Evolutionary conservation across 2,888 invertebrate genomes (phyloP), one percentile per base, ranked within the genome.

Genomic region (Thymelicus lineola): DNA sequence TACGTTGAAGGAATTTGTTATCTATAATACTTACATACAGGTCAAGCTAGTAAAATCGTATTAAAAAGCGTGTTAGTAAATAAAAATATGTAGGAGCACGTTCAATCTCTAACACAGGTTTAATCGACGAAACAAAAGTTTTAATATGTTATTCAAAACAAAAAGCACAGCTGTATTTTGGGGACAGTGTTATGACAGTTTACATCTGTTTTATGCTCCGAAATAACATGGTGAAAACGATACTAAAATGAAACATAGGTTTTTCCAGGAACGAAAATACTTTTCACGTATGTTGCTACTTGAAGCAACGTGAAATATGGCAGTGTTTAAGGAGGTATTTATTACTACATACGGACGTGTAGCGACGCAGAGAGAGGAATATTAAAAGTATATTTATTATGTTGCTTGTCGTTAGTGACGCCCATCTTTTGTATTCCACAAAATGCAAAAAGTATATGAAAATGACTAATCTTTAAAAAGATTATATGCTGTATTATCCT

Each of bases 161-260:
- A 45, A 58, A 28, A 35, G 53, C 20, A 42, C 59, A 50, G 50
- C 42, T 17, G 42, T 59, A 42, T 59, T n/a, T 59, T 42, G 17
- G 59, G 7, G 42, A n/a, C 15, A 59, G 17, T 42, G 14, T 59
- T 42, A 20, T 42, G 42, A 59, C 42, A 42, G 42, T 17, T 59
- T 59, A 42, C 42, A 42, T 38, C 36, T 42, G 42, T 59, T 59
- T 59, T 10, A 20, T 59, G 42, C 42, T 6, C 10, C 50, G 14
- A 0, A 9, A 50, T 50, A 50, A 50, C 50, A 50, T 10, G 50
- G 17, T 10, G 50, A 9, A 50, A 17, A 9, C 50, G 50, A 50
- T 17, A 1, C n/a, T 7, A 50, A 50, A 50, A 17, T 50, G 50
- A 50, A 50, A 50, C 48, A 14, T 6, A 17, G 50, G 14, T 2